These are phyloP conservation scores for Forbesichthys papilliferus DNA, from an alignment of 2,113 vertebrate genomes.

Conservation along the genomic window DNA sequence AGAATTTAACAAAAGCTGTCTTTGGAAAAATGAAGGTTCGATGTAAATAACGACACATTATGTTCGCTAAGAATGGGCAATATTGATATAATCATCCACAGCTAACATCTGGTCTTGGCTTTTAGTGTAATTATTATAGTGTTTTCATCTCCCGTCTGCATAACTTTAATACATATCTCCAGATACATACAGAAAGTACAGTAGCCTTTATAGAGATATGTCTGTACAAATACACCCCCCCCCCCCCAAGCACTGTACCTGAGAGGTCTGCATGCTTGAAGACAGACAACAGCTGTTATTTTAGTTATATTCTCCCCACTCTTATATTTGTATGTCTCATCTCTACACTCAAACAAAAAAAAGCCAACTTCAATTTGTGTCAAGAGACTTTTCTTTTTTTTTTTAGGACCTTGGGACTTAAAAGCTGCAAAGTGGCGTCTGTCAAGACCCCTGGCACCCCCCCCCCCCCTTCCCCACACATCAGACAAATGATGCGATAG, in stretches of 20 bases:
- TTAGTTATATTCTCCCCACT: slow-evolving; percentile 15
- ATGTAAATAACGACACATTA: slow-evolving; percentile 68
- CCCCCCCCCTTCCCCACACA: slow-evolving; percentile 46
- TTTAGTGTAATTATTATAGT: slow-evolving; percentile 64
- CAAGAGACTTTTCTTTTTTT: slow-evolving; percentile 79
- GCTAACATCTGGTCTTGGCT: slow-evolving; percentile 44
- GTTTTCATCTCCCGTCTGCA: slow-evolving; percentile 42
- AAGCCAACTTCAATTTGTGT: slow-evolving; percentile 99
- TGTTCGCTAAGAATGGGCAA: slow-evolving; percentile 47
- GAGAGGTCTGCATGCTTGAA: no score
- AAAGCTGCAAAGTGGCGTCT: slow-evolving; percentile 97
- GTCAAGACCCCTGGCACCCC: slow-evolving; percentile 83
- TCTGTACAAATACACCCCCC: no score
- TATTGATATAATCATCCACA: slow-evolving; percentile 73
- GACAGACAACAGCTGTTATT: slow-evolving; percentile 7
- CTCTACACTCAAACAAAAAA: slow-evolving; percentile 60
- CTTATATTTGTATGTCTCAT: slow-evolving; percentile 55
- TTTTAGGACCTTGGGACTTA: slow-evolving; percentile 95
- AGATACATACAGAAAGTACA: no score
- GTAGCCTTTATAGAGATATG: no score
- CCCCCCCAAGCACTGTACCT: no score
- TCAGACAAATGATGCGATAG: slow-evolving; percentile 75
- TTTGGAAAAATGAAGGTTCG: slow-evolving; percentile 66
- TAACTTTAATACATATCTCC: no score
- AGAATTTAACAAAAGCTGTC: slow-evolving; percentile 65